Evolutionary conservation across 1,140 invertebrate genomes (phyloP), one percentile per base, ranked within the genome.

Genomic region (Calycopis cecrops): DNA sequence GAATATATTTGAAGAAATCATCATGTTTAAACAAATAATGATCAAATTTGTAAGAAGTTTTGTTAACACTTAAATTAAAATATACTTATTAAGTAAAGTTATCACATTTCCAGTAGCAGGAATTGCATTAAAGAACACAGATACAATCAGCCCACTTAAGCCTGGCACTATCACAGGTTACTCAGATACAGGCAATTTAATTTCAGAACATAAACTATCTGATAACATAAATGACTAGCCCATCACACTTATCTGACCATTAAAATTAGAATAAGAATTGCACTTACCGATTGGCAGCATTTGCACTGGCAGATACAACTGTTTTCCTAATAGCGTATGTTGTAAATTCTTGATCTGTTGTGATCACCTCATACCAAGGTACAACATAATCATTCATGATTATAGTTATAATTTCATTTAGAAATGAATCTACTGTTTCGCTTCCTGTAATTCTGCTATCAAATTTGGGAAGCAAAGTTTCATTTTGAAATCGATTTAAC

Each of bases 331-430:
- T 90, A 34, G 89, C 67, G 69, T 84, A 86, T 60, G 87, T 84
- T 6, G 87, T 84, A 56, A 92, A 90, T 62, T 91, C 90, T 55
- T 88, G 83, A 70, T 91, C 90, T 67, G 88, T 74, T 11, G 90
- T 90, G 51, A 91, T 65, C 37, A 88, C 73, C 64, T 88, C 88
- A 83, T 95, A 95, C 95, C 95, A 97, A 9, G 92, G 90, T 63
- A 92, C 90, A 11, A 96, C 91, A 87, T 95, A 95, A 85, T 96
- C 94, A 73, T 93, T 90, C 42, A 96, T 90, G 40, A 94, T 89
- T 71, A 92, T 94, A 57, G 91, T 90, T 67, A 95, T 86, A 60
- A 96, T 93, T 71, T 88, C 87, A 67, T 84, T 83, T 3, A 88
- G 62, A 65, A 87, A 85, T 33, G 76, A 71, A 58, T 88, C 87